Evolutionary conservation across 1,140 invertebrate genomes (phyloP), one percentile per base, ranked within the genome.

Genomic region (Sitodiplosis mosellana): DNA sequence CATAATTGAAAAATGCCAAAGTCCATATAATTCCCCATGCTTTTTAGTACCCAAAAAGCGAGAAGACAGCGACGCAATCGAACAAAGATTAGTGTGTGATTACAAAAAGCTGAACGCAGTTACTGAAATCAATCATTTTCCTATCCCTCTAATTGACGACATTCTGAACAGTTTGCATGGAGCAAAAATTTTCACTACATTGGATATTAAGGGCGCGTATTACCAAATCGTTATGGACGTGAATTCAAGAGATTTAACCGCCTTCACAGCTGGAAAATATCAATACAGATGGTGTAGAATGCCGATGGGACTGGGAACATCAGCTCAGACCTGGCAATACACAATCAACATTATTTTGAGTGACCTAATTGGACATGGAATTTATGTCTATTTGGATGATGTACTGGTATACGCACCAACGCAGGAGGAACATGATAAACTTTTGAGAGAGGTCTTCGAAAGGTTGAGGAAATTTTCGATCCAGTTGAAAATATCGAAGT

Each of bases 401-500:
- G 51, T 63, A 4, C 38, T 61, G 1, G 48, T 59, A 15, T 49
- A 52, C 50, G 50, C 44, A 12, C 55, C 51, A 18, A 46, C 47
- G 47, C 48, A 65, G 48, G 46, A 55, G 46, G 50, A 63, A 54
- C 44, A 51, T 69, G 22, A 45, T 17, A 15, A 45, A 17, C 38
- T n/a, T 8, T 34, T 34, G 14, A 34, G 7, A 7, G 33, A 34
- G 14, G 33, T 34, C 7, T 34, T 34, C 14, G 7, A 34, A 34
- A 34, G 33, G 33, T 34, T 34, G 11, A 52, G 55, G 40, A 22
- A 59, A 49, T 42, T 56, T 48, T 61, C 62, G 41, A 51, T 71
- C 19, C 67, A 69, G 55, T 33, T 69, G 18, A 59, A 71, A 54
- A 62, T 61, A 0, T 56, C 59, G 15, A 70, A 72, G 56, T 70